These are phyloP conservation scores for Diadema setosum DNA, from an alignment of 35 echinoderm and acorn worm species.

Conservation along the genomic window DNA sequence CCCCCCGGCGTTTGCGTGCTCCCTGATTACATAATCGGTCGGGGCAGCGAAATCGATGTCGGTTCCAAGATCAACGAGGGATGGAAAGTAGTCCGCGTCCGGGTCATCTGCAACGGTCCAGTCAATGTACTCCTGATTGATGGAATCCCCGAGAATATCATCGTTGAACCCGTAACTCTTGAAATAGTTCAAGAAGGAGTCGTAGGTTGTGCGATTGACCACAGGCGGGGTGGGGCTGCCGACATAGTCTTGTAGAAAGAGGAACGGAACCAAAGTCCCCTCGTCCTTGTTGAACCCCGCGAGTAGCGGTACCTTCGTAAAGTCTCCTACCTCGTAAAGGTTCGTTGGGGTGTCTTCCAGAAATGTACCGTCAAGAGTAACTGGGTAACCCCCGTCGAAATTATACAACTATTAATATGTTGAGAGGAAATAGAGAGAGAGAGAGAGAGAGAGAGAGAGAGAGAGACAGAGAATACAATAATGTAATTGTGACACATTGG, in stretches of 20 bases:
- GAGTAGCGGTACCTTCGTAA: slow-evolving; percentile 46
- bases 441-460: no score
- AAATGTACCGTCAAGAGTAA: slow-evolving; percentile 61
- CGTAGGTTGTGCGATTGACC: no score
- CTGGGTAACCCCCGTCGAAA: no score
- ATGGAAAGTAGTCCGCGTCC: slow-evolving; percentile 44
- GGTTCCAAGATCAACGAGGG: slow-evolving; percentile 27
- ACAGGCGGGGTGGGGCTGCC: background rate
- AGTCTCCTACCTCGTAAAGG: slow-evolving; percentile 28
- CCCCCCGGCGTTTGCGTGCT: background rate
- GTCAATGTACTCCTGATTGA: slow-evolving; percentile 50
- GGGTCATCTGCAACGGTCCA: slow-evolving; percentile 54
- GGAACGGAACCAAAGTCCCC: slow-evolving; percentile 8
- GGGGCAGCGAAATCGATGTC: slow-evolving; percentile 46
- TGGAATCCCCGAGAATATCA: background rate
- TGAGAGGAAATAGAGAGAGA: no score
- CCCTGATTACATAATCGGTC: slow-evolving; percentile 34
- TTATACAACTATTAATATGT: no score
- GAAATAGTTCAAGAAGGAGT: no score
- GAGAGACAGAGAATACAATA: no score
- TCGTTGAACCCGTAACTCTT: background rate
- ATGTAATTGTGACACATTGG: no score
- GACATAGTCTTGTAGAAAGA: no score
- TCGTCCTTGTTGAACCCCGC: slow-evolving; percentile 73
- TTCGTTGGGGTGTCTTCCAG: slow-evolving; percentile 36